Percentiles rank a stretch among this genome's conserved stretches.
Evolutionary conservation across 1,140 invertebrate species (phyloP).

Genomic region (Teleopsis dalmanni): DNA sequence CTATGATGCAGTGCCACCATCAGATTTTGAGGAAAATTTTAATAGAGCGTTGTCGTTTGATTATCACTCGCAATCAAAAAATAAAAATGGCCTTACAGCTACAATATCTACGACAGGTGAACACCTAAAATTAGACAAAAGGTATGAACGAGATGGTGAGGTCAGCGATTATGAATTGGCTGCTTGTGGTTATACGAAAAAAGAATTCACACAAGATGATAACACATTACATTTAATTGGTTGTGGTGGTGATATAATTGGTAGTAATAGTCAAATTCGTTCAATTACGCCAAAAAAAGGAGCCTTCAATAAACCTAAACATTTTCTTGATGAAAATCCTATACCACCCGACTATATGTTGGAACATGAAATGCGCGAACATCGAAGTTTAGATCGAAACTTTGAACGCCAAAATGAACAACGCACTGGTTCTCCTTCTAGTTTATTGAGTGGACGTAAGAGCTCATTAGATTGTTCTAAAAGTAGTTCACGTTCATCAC

Average conservation of each 20-base stretch:
- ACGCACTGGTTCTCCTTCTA: conserved; percentile 10
- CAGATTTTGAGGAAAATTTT: conserved; percentile 44
- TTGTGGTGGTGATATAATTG: conserved; percentile 7
- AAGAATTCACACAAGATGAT: conserved; percentile 41
- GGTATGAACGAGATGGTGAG: conserved; percentile 40
- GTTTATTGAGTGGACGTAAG: conserved; percentile 17
- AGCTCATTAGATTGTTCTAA: conserved; percentile 14
- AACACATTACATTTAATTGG: conserved; percentile 35
- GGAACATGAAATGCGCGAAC: conserved; percentile 32
- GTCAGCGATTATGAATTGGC: conserved; percentile 41
- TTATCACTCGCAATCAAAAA: neutral
- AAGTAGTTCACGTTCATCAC: conserved; percentile 20
- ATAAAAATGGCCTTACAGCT: neutral
- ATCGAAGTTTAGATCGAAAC: conserved; percentile 38
- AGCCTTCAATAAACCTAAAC: conserved; percentile 22
- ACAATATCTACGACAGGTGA: conserved; percentile 22
- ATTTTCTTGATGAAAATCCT: conserved; percentile 42
- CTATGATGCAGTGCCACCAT: conserved; percentile 50
- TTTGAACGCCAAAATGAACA: conserved; percentile 38
- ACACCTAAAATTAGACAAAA: conserved; percentile 40
- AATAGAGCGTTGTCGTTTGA: conserved; percentile 16
- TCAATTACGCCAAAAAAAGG: neutral
- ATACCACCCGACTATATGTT: conserved; percentile 42
- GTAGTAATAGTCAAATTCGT: neutral
- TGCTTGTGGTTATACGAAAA: conserved; percentile 41